Evolutionary conservation across 2,888 invertebrate genomes (phyloP), one percentile per base, ranked within the genome.

Genomic region (Ormyrus rosae): DNA sequence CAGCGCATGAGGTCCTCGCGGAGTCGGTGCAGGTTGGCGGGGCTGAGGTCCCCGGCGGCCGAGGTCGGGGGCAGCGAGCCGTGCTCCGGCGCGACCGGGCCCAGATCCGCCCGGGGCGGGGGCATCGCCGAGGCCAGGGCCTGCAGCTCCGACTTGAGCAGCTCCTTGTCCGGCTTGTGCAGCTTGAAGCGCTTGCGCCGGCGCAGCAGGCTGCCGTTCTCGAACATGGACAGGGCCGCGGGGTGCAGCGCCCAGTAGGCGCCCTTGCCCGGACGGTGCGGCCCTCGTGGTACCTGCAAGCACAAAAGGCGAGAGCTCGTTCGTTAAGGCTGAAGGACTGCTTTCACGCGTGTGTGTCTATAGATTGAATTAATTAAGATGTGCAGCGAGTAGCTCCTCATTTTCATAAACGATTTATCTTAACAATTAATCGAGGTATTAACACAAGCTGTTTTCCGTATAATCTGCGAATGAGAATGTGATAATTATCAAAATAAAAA

Each of bases 191-290:
- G 92, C 90, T 96, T 96, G 82, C 96, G 92, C 63, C 96, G 92
- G 50, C 96, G 92, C 53, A 96, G 92, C 80, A 96, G 93, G 72
- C 95, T 95, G 45, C 97, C 97, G 91, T 97, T 97, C 89, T 97
- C 96, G 91, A 96, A 96, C 96, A 96, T 96, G 88, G 95, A 95
- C 82, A 95, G 93, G 51, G 95, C 95, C 68, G 94, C 94, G 9
- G 96, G 96, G 88, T 96, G 96, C 64, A 96, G 92, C 0, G 96
- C 95, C 96, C 96, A 96, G 89, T 95, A 96, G 58, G 95, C 95
- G n/a, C 96, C 96, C 91, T 96, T 96, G 60, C 96, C 96, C 0
- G 96, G 96, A 60, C 95, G 91, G 90, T 95, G 96, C 0, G 95
- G 95, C 77, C 95, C 92, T 53, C 95, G 92, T 48, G 96, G 97